Evolutionary conservation across 2,113 vertebrate species (phyloP).

Genomic region (Apteryx mantelli): DNA sequence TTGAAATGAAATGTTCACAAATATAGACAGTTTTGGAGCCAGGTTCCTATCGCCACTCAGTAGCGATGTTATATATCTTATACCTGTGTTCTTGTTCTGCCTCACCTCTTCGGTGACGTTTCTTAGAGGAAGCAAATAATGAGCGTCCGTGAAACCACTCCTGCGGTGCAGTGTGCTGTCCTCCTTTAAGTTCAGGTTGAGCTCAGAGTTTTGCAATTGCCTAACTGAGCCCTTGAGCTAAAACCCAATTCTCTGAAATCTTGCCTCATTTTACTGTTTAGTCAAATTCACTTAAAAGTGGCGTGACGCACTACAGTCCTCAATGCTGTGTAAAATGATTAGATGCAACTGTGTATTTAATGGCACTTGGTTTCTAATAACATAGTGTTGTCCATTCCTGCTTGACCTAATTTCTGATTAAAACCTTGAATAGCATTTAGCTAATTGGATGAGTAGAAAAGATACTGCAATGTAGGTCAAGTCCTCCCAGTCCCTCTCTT

Average conservation of each 20-base stretch:
- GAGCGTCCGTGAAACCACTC: fast-evolving
- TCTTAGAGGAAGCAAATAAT: background rate
- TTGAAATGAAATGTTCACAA: background rate
- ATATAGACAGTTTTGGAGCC: fast-evolving
- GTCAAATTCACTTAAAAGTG: fast-evolving
- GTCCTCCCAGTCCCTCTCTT: background rate
- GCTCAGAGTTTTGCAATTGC: fast-evolving
- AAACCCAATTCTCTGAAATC: background rate
- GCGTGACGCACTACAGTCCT: fast-evolving
- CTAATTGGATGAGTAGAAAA: conserved; percentile 39
- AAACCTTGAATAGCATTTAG: background rate
- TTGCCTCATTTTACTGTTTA: background rate
- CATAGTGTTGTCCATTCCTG: background rate
- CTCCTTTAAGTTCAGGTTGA: fast-evolving
- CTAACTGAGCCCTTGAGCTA: fast-evolving
- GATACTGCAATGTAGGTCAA: conserved; percentile 12
- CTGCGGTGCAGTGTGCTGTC: background rate
- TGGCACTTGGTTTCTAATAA: background rate
- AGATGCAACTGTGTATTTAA: fast-evolving
- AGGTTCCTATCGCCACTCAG: background rate
- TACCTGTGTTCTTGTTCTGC: background rate
- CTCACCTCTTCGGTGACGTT: fast-evolving
- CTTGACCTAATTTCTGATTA: background rate
- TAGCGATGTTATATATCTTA: fast-evolving
- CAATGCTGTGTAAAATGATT: fast-evolving